Percentiles rank a stretch among this genome's conserved stretches.
Evolutionary conservation across 2,797 vertebrate species (phyloP).

Genomic region (Artibeus jamaicensis): DNA sequence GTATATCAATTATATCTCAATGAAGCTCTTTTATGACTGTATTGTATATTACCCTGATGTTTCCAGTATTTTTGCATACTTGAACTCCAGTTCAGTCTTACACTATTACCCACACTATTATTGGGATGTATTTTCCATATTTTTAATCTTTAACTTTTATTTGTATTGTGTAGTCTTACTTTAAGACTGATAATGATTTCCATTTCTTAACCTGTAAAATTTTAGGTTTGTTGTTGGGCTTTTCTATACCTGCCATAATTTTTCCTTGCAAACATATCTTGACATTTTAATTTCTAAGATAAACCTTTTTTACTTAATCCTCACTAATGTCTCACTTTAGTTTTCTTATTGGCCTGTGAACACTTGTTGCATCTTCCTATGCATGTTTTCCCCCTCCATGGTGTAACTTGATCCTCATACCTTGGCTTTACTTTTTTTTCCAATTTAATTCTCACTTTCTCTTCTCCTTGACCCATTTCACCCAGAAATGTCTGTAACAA

Average conservation of each 20-base stretch:
- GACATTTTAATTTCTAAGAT: background rate
- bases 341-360: background rate
- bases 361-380: background rate
- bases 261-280: background rate
- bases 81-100: background rate
- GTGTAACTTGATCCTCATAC: background rate
- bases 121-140: background rate
- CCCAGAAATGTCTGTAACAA: background rate
- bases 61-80: background rate
- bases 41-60: background rate
- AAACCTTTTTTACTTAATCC: background rate
- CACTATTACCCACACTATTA: background rate
- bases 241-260: background rate
- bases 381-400: accelerated
- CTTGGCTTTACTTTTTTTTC: background rate
- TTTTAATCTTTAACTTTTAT: background rate
- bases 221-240: background rate
- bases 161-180: background rate
- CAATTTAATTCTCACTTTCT: background rate
- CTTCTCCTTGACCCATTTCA: background rate
- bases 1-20: background rate
- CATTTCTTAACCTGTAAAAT: background rate
- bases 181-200: background rate
- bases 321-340: too few relatives aligned
- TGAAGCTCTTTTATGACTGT: background rate